Evolutionary conservation across 1,140 invertebrate genomes (phyloP).

Genomic region (Wasmannia auropunctata): DNA sequence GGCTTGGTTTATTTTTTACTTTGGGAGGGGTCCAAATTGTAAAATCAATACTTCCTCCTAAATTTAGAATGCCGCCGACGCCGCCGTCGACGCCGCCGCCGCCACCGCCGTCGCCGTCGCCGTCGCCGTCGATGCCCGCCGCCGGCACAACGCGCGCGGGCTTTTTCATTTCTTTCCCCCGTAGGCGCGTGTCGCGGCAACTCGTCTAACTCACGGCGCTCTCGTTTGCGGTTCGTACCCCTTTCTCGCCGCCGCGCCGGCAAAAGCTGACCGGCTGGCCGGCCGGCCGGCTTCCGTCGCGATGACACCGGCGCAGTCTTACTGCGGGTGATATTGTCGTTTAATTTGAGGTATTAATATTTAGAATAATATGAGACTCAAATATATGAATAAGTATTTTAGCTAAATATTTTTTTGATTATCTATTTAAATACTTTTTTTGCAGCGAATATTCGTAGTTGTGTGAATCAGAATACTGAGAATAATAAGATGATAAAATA

Average conservation of each 20-base stretch:
- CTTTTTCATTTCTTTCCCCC: conserved; percentile 67
- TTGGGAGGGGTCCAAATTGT: conserved; percentile 85
- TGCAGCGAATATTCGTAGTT: not conserved
- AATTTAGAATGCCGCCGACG: conserved; percentile 79
- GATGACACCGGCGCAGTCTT: no score
- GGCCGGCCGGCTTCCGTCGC: not conserved
- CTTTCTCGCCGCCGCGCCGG: not conserved
- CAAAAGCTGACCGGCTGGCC: conserved; percentile 14
- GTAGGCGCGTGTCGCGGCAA: conserved; percentile 7
- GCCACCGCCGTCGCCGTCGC: conserved; percentile 38
- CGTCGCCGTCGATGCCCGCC: conserved; percentile 57
- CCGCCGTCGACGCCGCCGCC: conserved; percentile 30
- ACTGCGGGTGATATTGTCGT: no score
- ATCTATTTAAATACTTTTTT: not conserved
- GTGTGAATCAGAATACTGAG: not conserved
- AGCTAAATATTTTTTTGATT: not conserved
- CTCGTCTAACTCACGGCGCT: conserved; percentile 19
- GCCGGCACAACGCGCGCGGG: conserved; percentile 62
- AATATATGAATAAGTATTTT: not conserved
- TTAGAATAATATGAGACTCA: not conserved
- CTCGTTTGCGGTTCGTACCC: conserved; percentile 18
- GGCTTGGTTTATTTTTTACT: conserved; percentile 85
- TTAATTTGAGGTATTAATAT: conserved; percentile 3
- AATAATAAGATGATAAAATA: no score
- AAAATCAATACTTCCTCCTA: conserved; percentile 85